Percentiles rank a stretch among this genome's conserved stretches.
These are phyloP conservation scores for Lasioglossum villosulum DNA, from an alignment of 2,888 invertebrate genomes.

Conservation along the genomic window DNA sequence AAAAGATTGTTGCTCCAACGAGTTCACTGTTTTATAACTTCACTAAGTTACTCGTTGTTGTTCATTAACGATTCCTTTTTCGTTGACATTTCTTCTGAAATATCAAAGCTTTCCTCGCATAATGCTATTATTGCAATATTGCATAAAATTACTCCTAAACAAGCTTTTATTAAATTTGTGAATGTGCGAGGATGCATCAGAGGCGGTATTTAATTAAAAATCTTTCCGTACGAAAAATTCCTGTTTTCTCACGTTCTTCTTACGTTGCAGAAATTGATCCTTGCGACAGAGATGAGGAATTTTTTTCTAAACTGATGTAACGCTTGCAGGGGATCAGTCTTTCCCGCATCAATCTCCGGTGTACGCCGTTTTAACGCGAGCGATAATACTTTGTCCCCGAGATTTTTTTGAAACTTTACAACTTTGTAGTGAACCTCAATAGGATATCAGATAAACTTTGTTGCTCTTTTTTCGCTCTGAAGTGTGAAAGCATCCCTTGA, in stretches of 20 bases:
- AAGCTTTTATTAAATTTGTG: background rate
- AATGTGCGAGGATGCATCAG: background rate
- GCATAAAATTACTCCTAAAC: background rate
- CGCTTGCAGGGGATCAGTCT: background rate
- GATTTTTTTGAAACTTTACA: conserved; percentile 11
- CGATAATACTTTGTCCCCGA: background rate
- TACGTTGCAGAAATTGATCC: background rate
- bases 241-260: background rate
- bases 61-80: background rate
- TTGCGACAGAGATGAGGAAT: background rate
- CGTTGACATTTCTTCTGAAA: background rate
- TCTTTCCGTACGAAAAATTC: background rate
- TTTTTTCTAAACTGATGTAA: background rate
- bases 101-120: no score
- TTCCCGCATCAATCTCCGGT: background rate
- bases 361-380: background rate
- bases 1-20: background rate
- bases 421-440: background rate
- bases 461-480: background rate
- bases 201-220: background rate
- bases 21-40: background rate
- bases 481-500: background rate
- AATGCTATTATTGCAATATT: no score
- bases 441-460: background rate
- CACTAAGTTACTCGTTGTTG: background rate